Base-by-base conservation (phyloP, 2,888 invertebrate species). In the Acronicta alni region DNA sequence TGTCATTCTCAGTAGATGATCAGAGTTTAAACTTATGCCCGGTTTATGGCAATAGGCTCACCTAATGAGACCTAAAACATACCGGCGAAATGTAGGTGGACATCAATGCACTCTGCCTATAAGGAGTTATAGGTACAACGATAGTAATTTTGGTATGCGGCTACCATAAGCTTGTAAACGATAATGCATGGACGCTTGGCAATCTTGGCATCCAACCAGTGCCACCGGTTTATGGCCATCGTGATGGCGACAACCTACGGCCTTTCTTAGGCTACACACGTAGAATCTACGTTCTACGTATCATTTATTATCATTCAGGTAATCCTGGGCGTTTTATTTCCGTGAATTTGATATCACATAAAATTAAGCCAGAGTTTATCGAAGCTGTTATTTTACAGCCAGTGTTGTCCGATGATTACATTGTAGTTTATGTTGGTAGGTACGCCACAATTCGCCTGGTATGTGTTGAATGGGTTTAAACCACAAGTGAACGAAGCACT, bases 191-290 rank as follows among this genome's bases (percentile, higher is more conserved):
- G n/a, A n/a, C n/a, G 20, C n/a, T 35, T 16, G 39, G 8, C 45
- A 18, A 39, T 44, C 37, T 61, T 46, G 48, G 32, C 61, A 67
- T 60, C 60, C 67, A 37, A 44, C 9, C 23, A 30, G 60, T 41
- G 47, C 17, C 39, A 16, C 41, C 46, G 47, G 64, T 57, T 72
- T 67, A 64, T 20, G 55, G 45, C 43, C 51, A 16, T 44, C 71
- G 48, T 61, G 57, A 53, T 39, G 20, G 20, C 45, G 51, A 57
- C 52, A 58, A 72, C 58, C 47, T 67, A 67, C 45, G 44, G 57
- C 42, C 48, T 49, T 63, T 56, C 56, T 49, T 58, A 58, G 2
- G 57, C 37, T 37, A 39, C 38, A 46, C 57, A 46, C 38, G 45
- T 20, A 20, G 5, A 9, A 46, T 3, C 23, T 51, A 42, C 2